These are phyloP conservation scores for Drosophila novamexicana DNA, from an alignment of 1,140 invertebrate species.

Conservation along the genomic window DNA sequence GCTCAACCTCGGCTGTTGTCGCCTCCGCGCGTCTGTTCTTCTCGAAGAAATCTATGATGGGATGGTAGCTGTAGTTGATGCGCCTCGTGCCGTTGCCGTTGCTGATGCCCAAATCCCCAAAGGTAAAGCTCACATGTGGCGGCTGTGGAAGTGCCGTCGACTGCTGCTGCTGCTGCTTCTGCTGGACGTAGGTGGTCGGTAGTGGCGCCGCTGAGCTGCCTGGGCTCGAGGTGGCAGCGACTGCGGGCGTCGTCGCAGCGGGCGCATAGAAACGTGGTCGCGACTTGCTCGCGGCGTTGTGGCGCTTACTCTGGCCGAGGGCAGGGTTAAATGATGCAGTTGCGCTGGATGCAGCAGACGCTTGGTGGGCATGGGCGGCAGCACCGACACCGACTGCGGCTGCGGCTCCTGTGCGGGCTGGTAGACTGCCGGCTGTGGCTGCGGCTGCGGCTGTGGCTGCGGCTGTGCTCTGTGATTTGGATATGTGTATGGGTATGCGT, in stretches of 20 bases:
- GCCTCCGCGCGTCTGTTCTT: conserved; percentile 55
- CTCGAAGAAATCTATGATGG: conserved; percentile 93
- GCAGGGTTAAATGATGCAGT: conserved; percentile 58
- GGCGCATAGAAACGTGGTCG: conserved; percentile 75
- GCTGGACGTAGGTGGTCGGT: conserved; percentile 57
- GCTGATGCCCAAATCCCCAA: conserved; percentile 25
- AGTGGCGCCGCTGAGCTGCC: conserved; percentile 58
- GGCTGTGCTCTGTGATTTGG: conserved; percentile 59
- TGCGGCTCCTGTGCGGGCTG: neutral
- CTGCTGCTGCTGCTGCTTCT: conserved; percentile 45
- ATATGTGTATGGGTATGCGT: conserved; percentile 51
- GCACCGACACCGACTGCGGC: conserved; percentile 43
- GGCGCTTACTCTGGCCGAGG: conserved; percentile 38
- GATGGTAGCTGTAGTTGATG: conserved; percentile 93
- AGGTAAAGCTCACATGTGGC: conserved; percentile 65
- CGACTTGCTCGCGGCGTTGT: conserved; percentile 53
- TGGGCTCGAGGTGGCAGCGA: conserved; percentile 18
- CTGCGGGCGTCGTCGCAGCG: conserved; percentile 40
- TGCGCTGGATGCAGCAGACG: conserved; percentile 69
- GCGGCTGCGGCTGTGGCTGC: conserved; percentile 25
- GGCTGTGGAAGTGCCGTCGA: conserved; percentile 62
- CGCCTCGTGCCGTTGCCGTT: conserved; percentile 82
- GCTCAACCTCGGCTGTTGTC: conserved; percentile 6
- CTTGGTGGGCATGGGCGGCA: conserved; percentile 84
- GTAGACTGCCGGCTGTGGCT: conserved; percentile 20